Percentiles rank a stretch among this genome's conserved stretches.
Evolutionary conservation across 2,888 invertebrate genomes (phyloP).

Genomic region (Acronicta psi): DNA sequence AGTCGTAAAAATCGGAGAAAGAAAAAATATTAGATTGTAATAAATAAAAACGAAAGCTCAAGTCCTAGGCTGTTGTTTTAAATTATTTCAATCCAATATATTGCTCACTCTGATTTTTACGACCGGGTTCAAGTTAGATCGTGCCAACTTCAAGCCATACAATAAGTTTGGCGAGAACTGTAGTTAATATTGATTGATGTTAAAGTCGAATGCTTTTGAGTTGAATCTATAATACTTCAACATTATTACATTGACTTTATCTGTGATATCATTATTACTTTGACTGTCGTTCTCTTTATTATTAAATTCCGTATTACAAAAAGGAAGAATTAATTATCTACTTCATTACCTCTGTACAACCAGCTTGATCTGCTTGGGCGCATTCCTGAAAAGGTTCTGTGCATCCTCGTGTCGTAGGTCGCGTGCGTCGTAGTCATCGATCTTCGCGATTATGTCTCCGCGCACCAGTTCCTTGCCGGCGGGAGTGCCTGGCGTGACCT

Average conservation of each 20-base stretch:
- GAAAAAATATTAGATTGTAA: too few relatives aligned
- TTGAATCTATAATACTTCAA: neutral
- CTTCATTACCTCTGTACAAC: conserved; percentile 94
- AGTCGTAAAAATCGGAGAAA: too few relatives aligned
- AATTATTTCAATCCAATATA: too few relatives aligned
- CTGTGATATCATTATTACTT: too few relatives aligned
- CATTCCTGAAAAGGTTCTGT: conserved; percentile 95
- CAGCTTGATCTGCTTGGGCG: conserved; percentile 93
- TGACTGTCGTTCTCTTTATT: neutral
- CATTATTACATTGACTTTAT: neutral
- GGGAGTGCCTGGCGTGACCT: conserved; percentile 96
- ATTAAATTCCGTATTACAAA: neutral
- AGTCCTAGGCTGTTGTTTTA: too few relatives aligned
- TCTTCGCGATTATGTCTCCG: conserved; percentile 97
- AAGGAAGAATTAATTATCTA: neutral
- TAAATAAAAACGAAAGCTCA: too few relatives aligned
- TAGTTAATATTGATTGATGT: too few relatives aligned
- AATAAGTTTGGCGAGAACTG: too few relatives aligned
- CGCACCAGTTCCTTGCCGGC: conserved; percentile 95
- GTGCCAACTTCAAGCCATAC: too few relatives aligned
- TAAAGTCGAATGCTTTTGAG: neutral
- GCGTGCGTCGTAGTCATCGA: conserved; percentile 96
- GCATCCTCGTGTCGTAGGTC: conserved; percentile 97
- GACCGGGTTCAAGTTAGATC: too few relatives aligned
- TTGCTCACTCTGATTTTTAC: too few relatives aligned